These are phyloP conservation scores for Dolichoris vasculosae DNA, from an alignment of 1,140 invertebrate species.

Conservation along the genomic window DNA sequence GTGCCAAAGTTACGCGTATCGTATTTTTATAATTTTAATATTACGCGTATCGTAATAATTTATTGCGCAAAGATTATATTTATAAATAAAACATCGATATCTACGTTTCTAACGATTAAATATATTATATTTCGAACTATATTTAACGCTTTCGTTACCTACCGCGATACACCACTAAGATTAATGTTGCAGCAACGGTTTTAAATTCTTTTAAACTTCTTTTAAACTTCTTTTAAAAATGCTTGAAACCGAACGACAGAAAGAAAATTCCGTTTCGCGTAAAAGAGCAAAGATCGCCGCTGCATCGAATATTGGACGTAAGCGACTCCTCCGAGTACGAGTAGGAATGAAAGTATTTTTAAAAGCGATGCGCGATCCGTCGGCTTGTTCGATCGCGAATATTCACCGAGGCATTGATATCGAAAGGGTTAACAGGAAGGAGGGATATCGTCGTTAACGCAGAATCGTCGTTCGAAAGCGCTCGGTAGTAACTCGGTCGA, in stretches of 20 bases:
- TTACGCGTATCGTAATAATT: too few relatives aligned
- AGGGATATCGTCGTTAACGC: constrained; percentile 2
- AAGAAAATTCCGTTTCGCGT: neutral
- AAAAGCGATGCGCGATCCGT: neutral
- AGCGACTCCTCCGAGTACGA: neutral
- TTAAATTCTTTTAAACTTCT: neutral
- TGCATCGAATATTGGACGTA: neutral
- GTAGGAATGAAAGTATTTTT: neutral
- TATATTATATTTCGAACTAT: too few relatives aligned
- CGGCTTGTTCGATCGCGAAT: neutral
- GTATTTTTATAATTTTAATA: too few relatives aligned
- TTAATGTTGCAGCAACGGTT: neutral
- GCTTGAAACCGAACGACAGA: neutral
- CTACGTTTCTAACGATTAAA: too few relatives aligned
- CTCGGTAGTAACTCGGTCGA: neutral
- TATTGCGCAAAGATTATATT: too few relatives aligned
- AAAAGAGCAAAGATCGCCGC: neutral
- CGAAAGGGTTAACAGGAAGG: neutral
- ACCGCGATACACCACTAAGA: neutral
- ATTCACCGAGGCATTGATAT: neutral
- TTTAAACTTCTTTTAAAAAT: too few relatives aligned
- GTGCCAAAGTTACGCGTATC: too few relatives aligned
- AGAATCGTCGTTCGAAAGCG: neutral
- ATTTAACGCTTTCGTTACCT: too few relatives aligned
- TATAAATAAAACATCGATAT: too few relatives aligned